Evolutionary conservation across 2,888 invertebrate genomes (phyloP).

Genomic region (Endomychus coccineus): DNA sequence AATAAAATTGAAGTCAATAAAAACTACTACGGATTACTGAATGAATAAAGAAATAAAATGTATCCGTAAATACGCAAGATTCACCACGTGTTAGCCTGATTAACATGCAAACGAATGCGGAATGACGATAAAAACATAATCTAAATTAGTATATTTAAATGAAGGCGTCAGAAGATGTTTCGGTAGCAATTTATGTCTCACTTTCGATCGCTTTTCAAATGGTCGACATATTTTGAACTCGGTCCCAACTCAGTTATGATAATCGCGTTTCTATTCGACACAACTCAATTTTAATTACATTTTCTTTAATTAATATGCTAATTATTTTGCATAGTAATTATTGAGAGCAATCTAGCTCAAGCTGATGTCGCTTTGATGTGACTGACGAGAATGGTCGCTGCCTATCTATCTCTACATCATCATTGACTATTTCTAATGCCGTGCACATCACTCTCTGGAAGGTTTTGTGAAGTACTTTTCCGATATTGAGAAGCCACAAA

Average conservation of each 20-base stretch:
- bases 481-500: no score
- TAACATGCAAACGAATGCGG: constrained; percentile 42
- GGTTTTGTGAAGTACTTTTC: no score
- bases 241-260: constrained; percentile 39
- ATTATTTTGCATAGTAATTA: constrained; percentile 50
- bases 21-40: no score
- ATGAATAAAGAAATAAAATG: no score
- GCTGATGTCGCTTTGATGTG: constrained; percentile 45
- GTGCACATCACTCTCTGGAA: no score
- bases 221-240: constrained; percentile 37
- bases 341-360: constrained; percentile 46
- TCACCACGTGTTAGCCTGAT: no score
- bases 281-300: constrained; percentile 48
- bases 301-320: constrained; percentile 50
- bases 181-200: constrained; percentile 40
- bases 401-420: no score
- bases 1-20: no score
- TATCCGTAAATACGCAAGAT: no score
- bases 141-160: constrained; percentile 40
- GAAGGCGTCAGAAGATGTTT: constrained; percentile 41
- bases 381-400: constrained; percentile 12
- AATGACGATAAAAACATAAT: constrained; percentile 39
- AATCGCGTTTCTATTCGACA: constrained; percentile 44
- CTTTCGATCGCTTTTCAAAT: constrained; percentile 40
- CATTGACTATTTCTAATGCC: no score